Conservation (phyloP, 1,140 invertebrate genomes). For the Megathymus violae region DNA sequence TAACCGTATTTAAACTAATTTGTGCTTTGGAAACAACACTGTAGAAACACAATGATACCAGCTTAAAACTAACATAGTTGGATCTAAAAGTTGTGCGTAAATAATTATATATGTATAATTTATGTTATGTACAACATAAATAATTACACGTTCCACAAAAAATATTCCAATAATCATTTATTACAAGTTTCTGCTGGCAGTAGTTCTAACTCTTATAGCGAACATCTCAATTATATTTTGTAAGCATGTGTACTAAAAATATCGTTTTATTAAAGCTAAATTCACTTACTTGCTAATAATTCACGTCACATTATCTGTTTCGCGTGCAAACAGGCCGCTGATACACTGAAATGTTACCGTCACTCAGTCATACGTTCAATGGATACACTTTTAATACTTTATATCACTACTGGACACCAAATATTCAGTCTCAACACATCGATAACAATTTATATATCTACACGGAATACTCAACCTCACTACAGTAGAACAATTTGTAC, state of each 20-base stretch:
- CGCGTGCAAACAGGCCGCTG: not conserved
- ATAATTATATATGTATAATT: conserved; percentile 23
- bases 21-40: conserved; percentile 55
- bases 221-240: conserved; percentile 14
- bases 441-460: too few relatives aligned
- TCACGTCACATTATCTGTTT: conserved; percentile 2
- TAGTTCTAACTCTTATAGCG: conserved; percentile 24
- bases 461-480: too few relatives aligned
- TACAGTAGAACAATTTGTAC: too few relatives aligned
- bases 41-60: conserved; percentile 42
- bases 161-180: conserved; percentile 7
- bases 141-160: conserved; percentile 17
- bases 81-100: conserved; percentile 19
- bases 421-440: too few relatives aligned
- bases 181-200: conserved; percentile 20
- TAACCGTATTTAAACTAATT: conserved; percentile 60
- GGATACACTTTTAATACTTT: too few relatives aligned
- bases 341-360: conserved; percentile 3
- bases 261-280: conserved; percentile 17
- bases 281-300: conserved; percentile 19
- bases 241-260: conserved; percentile 26
- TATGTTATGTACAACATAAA: conserved; percentile 1
- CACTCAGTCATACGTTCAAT: too few relatives aligned
- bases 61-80: conserved; percentile 15
- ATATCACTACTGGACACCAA: not conserved